Percentiles rank a stretch among this genome's conserved stretches.
These are phyloP conservation scores for Apis florea DNA, from an alignment of 1,140 invertebrate genomes.

Conservation along the genomic window DNA sequence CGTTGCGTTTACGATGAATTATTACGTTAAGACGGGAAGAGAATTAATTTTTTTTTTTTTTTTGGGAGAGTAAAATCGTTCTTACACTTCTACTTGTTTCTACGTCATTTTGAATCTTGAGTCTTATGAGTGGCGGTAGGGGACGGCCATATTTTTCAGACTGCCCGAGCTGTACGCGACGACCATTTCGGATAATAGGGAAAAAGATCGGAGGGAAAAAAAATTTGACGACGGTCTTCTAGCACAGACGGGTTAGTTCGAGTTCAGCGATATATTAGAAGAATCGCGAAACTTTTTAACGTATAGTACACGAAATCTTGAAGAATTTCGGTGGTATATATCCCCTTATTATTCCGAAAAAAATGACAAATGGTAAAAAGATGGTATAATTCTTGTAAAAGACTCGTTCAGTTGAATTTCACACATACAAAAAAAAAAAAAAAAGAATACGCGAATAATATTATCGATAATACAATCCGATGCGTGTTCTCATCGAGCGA, in stretches of 20 bases:
- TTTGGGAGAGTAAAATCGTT: neutral
- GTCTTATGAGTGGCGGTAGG: neutral
- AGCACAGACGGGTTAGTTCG: neutral
- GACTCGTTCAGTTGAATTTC: neutral
- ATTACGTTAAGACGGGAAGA: neutral
- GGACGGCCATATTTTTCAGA: neutral
- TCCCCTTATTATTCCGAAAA: neutral
- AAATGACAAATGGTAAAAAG: neutral
- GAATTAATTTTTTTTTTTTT: neutral
- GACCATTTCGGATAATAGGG: neutral
- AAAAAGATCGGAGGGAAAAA: too few relatives aligned
- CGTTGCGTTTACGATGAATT: neutral
- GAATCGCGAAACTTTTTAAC: neutral
- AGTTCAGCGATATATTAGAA: neutral
- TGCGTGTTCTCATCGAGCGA: neutral
- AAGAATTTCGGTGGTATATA: neutral
- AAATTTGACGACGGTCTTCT: constrained; percentile 1
- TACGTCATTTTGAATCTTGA: neutral
- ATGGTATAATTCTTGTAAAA: neutral
- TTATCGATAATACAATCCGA: too few relatives aligned
- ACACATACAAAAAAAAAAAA: neutral
- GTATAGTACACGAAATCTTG: neutral
- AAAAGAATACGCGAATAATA: neutral
- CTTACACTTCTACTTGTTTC: neutral
- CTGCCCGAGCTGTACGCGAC: neutral